A percentile compares a stretch with the other conserved stretches of the same genome.
Conservation (phyloP, 2,113 vertebrate genomes). For the Nibea albiflora region DNA sequence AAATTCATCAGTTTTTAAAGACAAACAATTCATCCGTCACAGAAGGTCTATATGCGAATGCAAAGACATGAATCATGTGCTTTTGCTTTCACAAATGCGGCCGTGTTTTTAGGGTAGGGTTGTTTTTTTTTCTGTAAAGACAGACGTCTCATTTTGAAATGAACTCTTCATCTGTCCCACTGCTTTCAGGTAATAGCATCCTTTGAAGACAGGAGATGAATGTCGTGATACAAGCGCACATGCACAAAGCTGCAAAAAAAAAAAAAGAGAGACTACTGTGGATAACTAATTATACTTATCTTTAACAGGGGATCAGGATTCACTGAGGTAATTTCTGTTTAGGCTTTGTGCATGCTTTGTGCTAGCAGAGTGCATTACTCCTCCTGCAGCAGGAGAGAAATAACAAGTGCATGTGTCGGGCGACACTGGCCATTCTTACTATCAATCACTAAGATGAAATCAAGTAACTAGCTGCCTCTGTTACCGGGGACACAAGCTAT, state of each 20-base stretch:
- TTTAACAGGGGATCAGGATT: slow-evolving; percentile 49
- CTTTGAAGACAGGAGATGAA: slow-evolving; percentile 54
- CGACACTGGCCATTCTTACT: neutral
- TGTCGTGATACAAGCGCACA: slow-evolving; percentile 33
- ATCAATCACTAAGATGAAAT: slow-evolving; percentile 42
- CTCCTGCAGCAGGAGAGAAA: slow-evolving; percentile 12
- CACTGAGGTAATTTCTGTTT: slow-evolving; percentile 54
- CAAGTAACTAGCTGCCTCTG: slow-evolving; percentile 22
- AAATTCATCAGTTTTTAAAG: slow-evolving; percentile 12
- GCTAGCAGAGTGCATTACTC: slow-evolving; percentile 39
- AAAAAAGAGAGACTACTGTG: slow-evolving; percentile 26
- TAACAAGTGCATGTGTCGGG: slow-evolving; percentile 7
- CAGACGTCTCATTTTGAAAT: slow-evolving; percentile 48
- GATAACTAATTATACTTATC: slow-evolving; percentile 65
- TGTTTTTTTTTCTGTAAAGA: slow-evolving; percentile 25
- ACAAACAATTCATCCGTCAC: neutral
- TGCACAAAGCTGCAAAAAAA: slow-evolving; percentile 41
- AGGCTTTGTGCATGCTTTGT: slow-evolving; percentile 43
- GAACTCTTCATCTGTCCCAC: slow-evolving; percentile 43
- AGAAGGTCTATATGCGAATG: neutral
- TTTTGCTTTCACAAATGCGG: slow-evolving; percentile 25
- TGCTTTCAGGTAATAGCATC: slow-evolving; percentile 53
- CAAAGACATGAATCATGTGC: neutral
- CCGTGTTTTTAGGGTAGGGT: slow-evolving; percentile 3
- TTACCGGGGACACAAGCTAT: slow-evolving; percentile 26